Base-by-base conservation (phyloP, 2,888 invertebrate species). In the Watsonalla cultraria region DNA sequence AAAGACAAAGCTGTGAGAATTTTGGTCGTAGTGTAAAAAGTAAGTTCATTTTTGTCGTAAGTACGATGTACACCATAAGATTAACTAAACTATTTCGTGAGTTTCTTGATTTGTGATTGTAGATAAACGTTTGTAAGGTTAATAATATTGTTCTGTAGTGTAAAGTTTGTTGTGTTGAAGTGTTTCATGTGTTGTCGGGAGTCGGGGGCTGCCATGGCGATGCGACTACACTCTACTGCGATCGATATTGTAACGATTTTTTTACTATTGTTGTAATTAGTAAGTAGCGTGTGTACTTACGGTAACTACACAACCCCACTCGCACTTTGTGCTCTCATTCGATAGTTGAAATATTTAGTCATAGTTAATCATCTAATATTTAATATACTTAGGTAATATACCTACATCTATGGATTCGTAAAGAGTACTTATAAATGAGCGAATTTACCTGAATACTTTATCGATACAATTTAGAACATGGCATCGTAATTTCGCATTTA, bases 1-100 rank as follows among this genome's bases (percentile, higher is more conserved):
- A 91, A 91, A 91, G 91, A 91, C 91, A 91, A 90, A 90, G 86
- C 87, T 90, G 90, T 91, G 90, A 91, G 90, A 91, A 86, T 87
- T 86, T 84, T 84, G 81, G 80, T 84, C 87, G 72, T 88, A 89
- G 81, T 89, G 86, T 89, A 88, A 84, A 86, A 86, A 82, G 82
- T 88, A 84, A 87, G 84, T 84, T 84, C 82, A 81, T 85, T 85
- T 82, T 73, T 80, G 79, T 80, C 72, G 67, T 87, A 84, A 82
- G 68, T 74, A 74, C 72, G 65, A 76, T 80, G 72, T 80, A 70
- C 76, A 75, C 69, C 70, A 65, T 76, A 57, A 51, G 15, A 59
- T 64, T 62, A 61, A 59, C 56, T 57, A 68, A 66, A 58, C 65
- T 76, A 64, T 77, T 74, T 73, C 70, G 72, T 78, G 73, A 70